Base-by-base conservation (phyloP, 1,140 invertebrate genomes). In the Gryon sp. region DNA sequence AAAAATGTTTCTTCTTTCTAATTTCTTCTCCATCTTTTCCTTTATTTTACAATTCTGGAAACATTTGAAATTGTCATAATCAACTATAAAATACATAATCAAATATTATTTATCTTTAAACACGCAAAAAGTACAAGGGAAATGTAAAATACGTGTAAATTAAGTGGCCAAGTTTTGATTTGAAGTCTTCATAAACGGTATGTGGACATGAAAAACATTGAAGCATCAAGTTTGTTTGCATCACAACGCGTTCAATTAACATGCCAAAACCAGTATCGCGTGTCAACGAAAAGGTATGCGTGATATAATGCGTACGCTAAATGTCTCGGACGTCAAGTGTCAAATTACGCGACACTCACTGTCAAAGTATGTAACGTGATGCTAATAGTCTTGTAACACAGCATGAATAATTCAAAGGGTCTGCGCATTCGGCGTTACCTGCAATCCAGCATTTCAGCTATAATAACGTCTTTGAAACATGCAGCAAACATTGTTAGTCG, bases 341-440 rank as follows among this genome's bases (percentile, higher is more conserved):
- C 84, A 84, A 86, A 84, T 86, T 86, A 86, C 70, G 63, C 76
- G 69, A 76, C 80, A 72, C 78, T 80, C 78, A 79, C 80, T 80
- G 84, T 82, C 82, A 84, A 84, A 84, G 80, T 83, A 78, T 82
- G 81, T 82, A 81, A 80, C 78, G 48, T 43, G 81, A 83, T 82
- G 82, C 82, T 81, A 83, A 83, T 83, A 78, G 75, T 78, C 73
- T 63, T 78, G 72, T 77, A 78, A 80, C 80, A 69, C 74, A 50
- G 48, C 55, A 84, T 84, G 81, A 86, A 85, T 84, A 78, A 86
- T 86, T 84, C 84, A 86, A 68, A 80, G 63, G 79, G 75, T 70
- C 48, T 66, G 70, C 57, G 79, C 79, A 76, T 80, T 81, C 72
- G 43, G 59, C 66, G 63, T 79, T 78, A 83, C 53, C 74, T 70